Percentiles rank a stretch among this genome's conserved stretches.
phyloP scores from a whole-genome alignment of 2,888 invertebrate species.

The Teleogryllus oceanicus region DNA sequence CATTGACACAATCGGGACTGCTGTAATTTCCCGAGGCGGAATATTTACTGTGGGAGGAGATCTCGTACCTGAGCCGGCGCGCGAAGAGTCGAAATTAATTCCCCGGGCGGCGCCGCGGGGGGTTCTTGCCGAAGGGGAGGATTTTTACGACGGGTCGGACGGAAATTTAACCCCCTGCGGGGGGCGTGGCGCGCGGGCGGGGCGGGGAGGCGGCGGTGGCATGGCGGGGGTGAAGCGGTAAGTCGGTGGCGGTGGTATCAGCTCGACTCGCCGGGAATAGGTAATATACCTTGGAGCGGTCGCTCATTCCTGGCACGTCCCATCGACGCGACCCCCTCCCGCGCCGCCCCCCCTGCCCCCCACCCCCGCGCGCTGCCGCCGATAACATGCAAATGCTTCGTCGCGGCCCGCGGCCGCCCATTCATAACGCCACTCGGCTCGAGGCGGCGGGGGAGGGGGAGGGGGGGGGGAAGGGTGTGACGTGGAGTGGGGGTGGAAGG shows the following conservation, averaged over 20 bases:
- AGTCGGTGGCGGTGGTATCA: conserved; percentile 7
- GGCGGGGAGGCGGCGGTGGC: neutral
- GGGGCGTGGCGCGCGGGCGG: neutral
- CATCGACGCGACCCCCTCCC: neutral
- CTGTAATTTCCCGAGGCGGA: neutral
- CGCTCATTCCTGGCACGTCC: neutral
- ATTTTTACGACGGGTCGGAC: conserved; percentile 1
- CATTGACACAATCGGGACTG: neutral
- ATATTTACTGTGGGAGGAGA: neutral
- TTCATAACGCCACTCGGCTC: neutral
- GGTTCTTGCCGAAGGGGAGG: neutral
- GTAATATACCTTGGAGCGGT: conserved; percentile 1
- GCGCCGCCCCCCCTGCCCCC: neutral
- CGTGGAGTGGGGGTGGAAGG: too few species aligned
- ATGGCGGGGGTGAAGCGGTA: neutral
- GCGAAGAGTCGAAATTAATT: neutral
- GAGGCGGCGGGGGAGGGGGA: too few species aligned
- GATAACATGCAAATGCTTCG: conserved; percentile 1
- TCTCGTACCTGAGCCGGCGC: neutral
- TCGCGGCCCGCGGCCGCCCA: neutral
- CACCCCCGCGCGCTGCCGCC: neutral
- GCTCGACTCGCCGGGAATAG: neutral
- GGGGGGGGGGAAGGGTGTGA: too few species aligned
- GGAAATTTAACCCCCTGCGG: neutral
- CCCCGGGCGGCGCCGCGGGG: neutral